A percentile compares a stretch with the other conserved stretches of the same genome.
phyloP scores from a whole-genome alignment of 2,797 vertebrate genomes.

The Linurgus olivaceus region DNA sequence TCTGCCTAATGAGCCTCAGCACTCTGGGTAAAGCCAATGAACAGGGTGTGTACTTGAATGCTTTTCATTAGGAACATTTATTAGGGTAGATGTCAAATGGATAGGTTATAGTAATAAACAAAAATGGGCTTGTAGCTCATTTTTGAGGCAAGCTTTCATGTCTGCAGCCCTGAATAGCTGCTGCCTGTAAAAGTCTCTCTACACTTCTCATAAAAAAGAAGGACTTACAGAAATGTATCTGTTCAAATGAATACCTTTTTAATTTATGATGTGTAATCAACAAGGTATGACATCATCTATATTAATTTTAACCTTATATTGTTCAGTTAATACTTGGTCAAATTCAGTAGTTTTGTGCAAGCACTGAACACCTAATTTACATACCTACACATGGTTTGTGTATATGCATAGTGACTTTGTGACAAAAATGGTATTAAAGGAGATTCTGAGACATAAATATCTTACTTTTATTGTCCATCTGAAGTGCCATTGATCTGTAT shows the following conservation, averaged over 20 bases:
- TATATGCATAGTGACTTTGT: background rate
- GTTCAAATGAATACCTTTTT: background rate
- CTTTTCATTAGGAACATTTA: conserved; percentile 17
- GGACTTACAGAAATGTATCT: background rate
- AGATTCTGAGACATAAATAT: background rate
- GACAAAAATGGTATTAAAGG: background rate
- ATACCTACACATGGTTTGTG: background rate
- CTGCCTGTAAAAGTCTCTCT: background rate
- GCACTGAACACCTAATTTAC: background rate
- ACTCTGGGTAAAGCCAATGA: background rate
- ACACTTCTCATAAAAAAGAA: background rate
- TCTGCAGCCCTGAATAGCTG: background rate
- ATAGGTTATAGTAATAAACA: background rate
- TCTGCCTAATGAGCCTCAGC: background rate
- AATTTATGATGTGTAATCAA: background rate
- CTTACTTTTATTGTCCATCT: background rate
- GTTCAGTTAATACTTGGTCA: background rate
- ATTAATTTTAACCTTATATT: background rate
- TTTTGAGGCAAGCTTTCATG: background rate
- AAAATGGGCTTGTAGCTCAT: background rate
- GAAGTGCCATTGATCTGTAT: background rate
- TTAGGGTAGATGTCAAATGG: background rate
- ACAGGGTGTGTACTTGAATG: background rate
- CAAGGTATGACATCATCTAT: background rate
- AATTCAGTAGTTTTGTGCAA: background rate